Percentiles rank a stretch among this genome's conserved stretches.
Evolutionary conservation across 2,797 vertebrate genomes (phyloP).

Genomic region (Acanthurus tractus): DNA sequence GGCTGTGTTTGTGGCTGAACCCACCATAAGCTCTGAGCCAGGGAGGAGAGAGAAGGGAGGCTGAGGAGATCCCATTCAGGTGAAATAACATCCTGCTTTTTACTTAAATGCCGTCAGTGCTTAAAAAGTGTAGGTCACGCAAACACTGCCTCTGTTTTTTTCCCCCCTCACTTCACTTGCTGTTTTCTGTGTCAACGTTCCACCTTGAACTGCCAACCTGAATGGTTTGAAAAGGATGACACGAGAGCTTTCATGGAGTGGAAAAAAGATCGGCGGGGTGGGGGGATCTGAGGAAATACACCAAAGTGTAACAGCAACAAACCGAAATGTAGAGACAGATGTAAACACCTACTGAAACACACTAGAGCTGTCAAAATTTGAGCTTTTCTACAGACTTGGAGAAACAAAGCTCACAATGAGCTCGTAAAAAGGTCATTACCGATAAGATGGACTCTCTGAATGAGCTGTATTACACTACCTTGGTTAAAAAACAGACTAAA

Average conservation of each 20-base stretch:
- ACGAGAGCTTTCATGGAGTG: background rate
- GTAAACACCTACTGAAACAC: background rate
- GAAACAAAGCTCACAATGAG: too few species aligned
- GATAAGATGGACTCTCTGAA: too few species aligned
- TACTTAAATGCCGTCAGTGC: background rate
- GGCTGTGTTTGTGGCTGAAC: slow-evolving; percentile 38
- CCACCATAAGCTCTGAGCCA: slow-evolving; percentile 1
- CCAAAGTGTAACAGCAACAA: background rate
- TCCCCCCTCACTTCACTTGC: background rate
- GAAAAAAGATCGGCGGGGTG: background rate
- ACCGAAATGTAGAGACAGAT: background rate
- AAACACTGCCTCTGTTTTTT: background rate
- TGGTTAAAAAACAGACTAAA: too few species aligned
- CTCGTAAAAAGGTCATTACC: too few species aligned
- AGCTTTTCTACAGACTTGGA: background rate
- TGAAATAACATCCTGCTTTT: slow-evolving; percentile 4
- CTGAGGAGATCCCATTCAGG: slow-evolving; percentile 9
- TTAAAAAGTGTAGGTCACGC: slow-evolving; percentile 23
- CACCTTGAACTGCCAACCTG: slow-evolving; percentile 27
- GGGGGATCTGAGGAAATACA: background rate
- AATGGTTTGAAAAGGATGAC: slow-evolving; percentile 15
- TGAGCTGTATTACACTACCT: too few species aligned
- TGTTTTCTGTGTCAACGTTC: slow-evolving; percentile 2
- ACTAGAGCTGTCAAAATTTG: background rate
- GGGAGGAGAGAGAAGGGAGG: background rate